phyloP scores from a whole-genome alignment of 2,888 invertebrate species.

The Suillia variegata region DNA sequence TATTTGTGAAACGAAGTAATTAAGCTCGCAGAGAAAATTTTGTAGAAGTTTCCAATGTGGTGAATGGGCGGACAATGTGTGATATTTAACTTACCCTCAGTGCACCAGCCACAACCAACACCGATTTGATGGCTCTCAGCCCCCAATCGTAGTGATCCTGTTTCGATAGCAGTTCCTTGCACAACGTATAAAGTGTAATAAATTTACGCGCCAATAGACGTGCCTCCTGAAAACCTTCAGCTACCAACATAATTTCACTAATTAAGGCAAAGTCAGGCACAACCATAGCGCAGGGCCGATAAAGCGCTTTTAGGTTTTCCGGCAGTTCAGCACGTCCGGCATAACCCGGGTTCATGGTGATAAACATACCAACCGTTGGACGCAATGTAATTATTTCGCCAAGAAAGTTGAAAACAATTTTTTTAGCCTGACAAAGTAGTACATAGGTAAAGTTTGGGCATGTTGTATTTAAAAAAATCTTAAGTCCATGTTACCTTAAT shows the following conservation, averaged over 20 bases:
- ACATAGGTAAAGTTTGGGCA: background rate
- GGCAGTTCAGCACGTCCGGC: slow-evolving; percentile 90
- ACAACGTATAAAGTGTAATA: slow-evolving; percentile 89
- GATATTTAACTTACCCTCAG: slow-evolving; percentile 69
- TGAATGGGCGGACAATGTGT: no score
- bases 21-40: no score
- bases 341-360: slow-evolving; percentile 97
- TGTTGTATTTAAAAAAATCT: no score
- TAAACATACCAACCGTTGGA: slow-evolving; percentile 86
- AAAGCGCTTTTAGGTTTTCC: slow-evolving; percentile 76
- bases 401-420: slow-evolving; percentile 80
- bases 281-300: slow-evolving; percentile 93
- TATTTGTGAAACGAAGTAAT: no score
- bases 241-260: slow-evolving; percentile 96
- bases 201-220: slow-evolving; percentile 89
- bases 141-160: slow-evolving; percentile 99
- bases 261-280: slow-evolving; percentile 96
- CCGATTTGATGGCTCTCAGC: slow-evolving; percentile 91
- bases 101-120: slow-evolving; percentile 91
- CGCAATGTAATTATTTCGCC: slow-evolving; percentile 79
- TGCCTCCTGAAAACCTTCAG: slow-evolving; percentile 94
- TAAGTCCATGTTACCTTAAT: no score
- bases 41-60: no score
- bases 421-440: slow-evolving; percentile 64
- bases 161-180: slow-evolving; percentile 87